Evolutionary conservation across 2,113 vertebrate species (phyloP), one percentile per base, ranked within the genome.

Genomic region (Gobio gobio): DNA sequence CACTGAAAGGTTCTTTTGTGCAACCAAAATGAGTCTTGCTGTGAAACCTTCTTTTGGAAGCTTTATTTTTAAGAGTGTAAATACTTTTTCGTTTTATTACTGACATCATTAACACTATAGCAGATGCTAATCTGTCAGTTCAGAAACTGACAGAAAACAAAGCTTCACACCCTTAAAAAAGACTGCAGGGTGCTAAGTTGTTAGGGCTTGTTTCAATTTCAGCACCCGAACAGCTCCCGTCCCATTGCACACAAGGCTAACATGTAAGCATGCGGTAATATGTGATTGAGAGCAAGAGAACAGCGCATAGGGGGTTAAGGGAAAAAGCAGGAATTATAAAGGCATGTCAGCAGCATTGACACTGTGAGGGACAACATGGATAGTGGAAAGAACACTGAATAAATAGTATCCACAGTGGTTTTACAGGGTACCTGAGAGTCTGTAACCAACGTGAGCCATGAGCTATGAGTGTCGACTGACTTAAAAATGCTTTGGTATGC

Each of bases 401-500:
- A 76, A 90, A 90, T 88, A 61, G 88, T 74, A 87, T 87, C 74
- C 85, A 83, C 22, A 6, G 36, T 64, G 26, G 36, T 33, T 90
- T 89, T 86, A 88, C 85, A 89, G 86, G 78, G 85, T 84, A 77
- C 73, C 86, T 79, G 81, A 89, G 83, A 89, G 87, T 88, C 87
- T 87, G 89, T 90, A 89, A 91, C 89, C 90, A 92, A 85, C 84
- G 85, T 72, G 83, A 91, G 87, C 87, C 88, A 89, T 61, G 6
- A 84, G 90, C 83, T 88, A 83, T 29, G 68, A 84, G 87, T 83
- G 88, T 88, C 87, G 88, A 87, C 91, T 90, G 91, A 91, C 91
- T 92, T 92, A 91, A 92, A 94, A 93, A 92, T 91, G 93, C 90
- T 93, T 87, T 70, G 90, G 88, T 91, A 93, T 93, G 93, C 93